These are phyloP conservation scores for Brachyopa scutellaris DNA, from an alignment of 2,888 invertebrate species.

Conservation along the genomic window DNA sequence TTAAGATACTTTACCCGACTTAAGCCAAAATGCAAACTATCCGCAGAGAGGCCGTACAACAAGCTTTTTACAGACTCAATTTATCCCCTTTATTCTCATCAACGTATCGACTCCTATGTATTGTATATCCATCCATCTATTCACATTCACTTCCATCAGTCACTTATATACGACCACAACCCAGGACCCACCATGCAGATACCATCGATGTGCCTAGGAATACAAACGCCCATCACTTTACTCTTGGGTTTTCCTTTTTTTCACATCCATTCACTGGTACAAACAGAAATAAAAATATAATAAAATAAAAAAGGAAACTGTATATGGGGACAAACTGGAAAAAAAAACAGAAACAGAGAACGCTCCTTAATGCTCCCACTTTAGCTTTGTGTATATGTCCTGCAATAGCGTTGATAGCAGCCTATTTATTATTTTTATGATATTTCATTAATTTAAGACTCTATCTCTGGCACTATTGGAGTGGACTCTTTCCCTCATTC, in stretches of 20 bases:
- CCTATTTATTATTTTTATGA: conserved; percentile 75
- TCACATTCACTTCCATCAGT: conserved; percentile 28
- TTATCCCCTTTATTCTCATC: conserved; percentile 15
- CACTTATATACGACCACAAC: conserved; percentile 18
- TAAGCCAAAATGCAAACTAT: conserved; percentile 2
- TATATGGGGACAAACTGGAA: background rate
- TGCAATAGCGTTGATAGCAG: conserved; percentile 74
- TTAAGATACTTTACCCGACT: background rate
- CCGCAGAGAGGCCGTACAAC: background rate
- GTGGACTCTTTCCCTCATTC: conserved; percentile 35
- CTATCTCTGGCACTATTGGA: conserved; percentile 52
- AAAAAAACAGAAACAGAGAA: conserved; percentile 19
- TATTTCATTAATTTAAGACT: conserved; percentile 74
- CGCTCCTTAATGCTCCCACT: conserved; percentile 38
- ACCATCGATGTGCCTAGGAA: conserved; percentile 24
- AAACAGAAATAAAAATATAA: conserved; percentile 10
- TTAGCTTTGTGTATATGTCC: conserved; percentile 59
- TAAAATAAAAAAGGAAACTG: background rate
- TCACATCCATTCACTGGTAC: conserved; percentile 15
- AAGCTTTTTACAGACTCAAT: conserved; percentile 20
- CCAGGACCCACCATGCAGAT: conserved; percentile 1
- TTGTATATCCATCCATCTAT: conserved; percentile 28
- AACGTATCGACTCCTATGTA: conserved; percentile 1
- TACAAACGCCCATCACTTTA: conserved; percentile 26
- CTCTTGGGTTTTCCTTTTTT: background rate